phyloP scores from a whole-genome alignment of 2,888 invertebrate species.

The Phoronis australis region DNA sequence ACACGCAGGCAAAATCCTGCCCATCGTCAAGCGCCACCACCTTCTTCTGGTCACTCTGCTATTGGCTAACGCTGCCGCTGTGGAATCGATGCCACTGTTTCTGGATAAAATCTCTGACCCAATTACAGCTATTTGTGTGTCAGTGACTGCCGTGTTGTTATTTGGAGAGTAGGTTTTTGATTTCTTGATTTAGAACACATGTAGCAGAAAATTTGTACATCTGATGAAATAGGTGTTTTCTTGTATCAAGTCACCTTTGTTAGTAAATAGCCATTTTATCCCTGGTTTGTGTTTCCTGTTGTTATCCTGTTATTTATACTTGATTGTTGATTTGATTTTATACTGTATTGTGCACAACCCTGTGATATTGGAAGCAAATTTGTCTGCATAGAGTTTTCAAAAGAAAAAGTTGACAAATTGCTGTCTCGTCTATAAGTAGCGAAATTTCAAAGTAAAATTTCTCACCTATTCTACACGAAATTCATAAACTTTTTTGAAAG shows the following conservation, averaged over 20 bases:
- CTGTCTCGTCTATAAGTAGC: not conserved
- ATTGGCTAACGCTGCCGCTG: conserved; percentile 47
- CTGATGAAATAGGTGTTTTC: too few relatives aligned
- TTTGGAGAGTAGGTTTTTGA: conserved; percentile 48
- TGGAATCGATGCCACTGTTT: conserved; percentile 52
- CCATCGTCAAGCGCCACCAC: conserved; percentile 26
- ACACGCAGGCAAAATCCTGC: conserved; percentile 43
- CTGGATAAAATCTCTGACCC: conserved; percentile 46
- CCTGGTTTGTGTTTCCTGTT: too few relatives aligned
- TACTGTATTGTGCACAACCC: too few relatives aligned
- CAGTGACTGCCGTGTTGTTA: conserved; percentile 48
- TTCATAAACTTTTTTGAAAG: too few relatives aligned
- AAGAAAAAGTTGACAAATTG: not conserved
- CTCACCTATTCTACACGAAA: not conserved
- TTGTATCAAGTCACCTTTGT: too few relatives aligned
- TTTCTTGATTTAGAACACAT: too few relatives aligned
- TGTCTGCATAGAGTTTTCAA: too few relatives aligned
- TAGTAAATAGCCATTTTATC: too few relatives aligned
- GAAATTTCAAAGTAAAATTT: not conserved
- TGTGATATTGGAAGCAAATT: too few relatives aligned
- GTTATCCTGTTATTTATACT: too few relatives aligned
- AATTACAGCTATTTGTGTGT: conserved; percentile 43
- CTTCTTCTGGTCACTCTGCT: conserved; percentile 37
- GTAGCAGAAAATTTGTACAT: too few relatives aligned
- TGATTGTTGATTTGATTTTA: too few relatives aligned